phyloP scores from a whole-genome alignment of 2,113 vertebrate species.

The Dromaius novaehollandiae region DNA sequence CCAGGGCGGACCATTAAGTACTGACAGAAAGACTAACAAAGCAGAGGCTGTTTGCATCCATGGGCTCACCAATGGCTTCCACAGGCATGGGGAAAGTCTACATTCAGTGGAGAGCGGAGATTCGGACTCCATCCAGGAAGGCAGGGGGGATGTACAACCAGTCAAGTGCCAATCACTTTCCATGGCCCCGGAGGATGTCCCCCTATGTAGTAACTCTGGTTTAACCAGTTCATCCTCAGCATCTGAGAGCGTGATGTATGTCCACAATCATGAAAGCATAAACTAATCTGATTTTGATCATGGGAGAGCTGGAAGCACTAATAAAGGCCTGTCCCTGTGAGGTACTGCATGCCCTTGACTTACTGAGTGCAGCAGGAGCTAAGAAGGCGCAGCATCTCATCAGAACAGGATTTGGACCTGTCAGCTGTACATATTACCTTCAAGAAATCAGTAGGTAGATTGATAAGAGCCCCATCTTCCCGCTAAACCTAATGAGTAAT shows the following conservation, averaged over 20 bases:
- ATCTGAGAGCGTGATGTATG: constrained; percentile 73
- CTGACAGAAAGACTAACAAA: background rate
- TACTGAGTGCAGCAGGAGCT: background rate
- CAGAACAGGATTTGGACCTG: background rate
- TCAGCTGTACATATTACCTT: background rate
- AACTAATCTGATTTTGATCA: background rate
- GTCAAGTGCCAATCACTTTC: constrained; percentile 64
- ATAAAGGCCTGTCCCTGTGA: background rate
- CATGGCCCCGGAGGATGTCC: constrained; percentile 2
- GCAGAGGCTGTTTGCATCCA: constrained; percentile 2
- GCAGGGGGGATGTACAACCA: constrained; percentile 49
- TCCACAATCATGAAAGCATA: constrained; percentile 67
- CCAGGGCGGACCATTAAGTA: background rate
- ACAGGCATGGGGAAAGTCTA: constrained; percentile 55
- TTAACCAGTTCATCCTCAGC: constrained; percentile 83
- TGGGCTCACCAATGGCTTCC: constrained; percentile 85
- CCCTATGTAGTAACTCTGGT: constrained; percentile 74
- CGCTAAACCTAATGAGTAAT: rapidly evolving
- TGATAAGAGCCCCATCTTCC: background rate
- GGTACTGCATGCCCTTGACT: background rate
- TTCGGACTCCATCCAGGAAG: constrained; percentile 33
- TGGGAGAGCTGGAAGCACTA: constrained; percentile 32
- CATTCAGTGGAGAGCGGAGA: constrained; percentile 73
- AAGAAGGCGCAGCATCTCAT: background rate
- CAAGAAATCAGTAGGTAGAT: background rate